Base-by-base conservation (phyloP, 2,113 vertebrate species). In the Ptyas mucosa region DNA sequence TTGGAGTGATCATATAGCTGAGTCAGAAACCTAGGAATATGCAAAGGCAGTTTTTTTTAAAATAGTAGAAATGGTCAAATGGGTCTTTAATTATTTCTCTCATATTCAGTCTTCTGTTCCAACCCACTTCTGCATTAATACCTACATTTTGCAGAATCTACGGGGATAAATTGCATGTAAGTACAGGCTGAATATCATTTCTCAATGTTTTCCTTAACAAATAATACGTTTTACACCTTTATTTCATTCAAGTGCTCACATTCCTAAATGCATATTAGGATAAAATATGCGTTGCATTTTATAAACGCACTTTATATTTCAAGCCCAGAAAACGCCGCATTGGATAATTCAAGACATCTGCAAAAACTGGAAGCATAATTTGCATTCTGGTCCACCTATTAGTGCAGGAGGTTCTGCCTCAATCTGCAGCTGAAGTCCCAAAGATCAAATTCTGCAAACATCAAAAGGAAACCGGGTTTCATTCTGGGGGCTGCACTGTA, bases 321-420 rank as follows among this genome's bases (percentile, higher is more conserved):
- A 81, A 81, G 15, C 15, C 7, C 14, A 20, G 15, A 8, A 81
- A 39, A 15, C 0, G 0, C 2, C 2, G 0, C 15, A 1, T 39
- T 34, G n/a, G 69, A 18, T 75, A 18, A 75, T 75, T 75, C n/a
- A 75, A 75, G 69, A 75, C n/a, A 75, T 18, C 69, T 34, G 69
- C 69, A 75, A 75, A 75, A 75, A 75, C n/a, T 18, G 14, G 69
- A 34, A 75, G 69, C 69, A 34, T 75, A 34, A 75, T 75, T 75
- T 75, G 69, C n/a, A 75, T 75, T 75, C 69, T 18, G 69, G 69
- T 18, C n/a, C 69, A 34, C n/a, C 69, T 18, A 15, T 75, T 39
- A 81, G 69, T 9, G n/a, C n/a, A 81, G 69, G 69, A 81, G 7
- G 23, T 12, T 86, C 46, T 49, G 43, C 49, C 43, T 20, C 2